Evolutionary conservation across 2,888 invertebrate genomes (phyloP).

Genomic region (Entomobrya multifasciata): DNA sequence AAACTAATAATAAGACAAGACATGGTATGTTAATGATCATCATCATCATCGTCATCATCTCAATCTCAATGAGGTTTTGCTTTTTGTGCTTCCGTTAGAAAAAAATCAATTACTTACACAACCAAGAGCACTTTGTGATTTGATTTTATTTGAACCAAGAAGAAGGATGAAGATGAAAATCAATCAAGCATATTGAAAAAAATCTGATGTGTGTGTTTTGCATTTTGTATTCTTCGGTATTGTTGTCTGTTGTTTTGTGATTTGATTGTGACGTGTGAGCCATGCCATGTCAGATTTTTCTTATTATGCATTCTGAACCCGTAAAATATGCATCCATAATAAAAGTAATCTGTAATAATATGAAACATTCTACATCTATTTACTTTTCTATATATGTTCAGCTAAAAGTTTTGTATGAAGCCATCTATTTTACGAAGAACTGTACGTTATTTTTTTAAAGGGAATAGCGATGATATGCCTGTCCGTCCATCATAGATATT

Average conservation of each 20-base stretch:
- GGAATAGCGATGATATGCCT: too few species aligned
- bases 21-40: not conserved
- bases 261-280: constrained; percentile 62
- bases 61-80: constrained; percentile 61
- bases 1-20: too few species aligned
- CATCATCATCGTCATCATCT: too few species aligned
- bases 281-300: constrained; percentile 59
- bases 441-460: too few species aligned
- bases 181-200: constrained; percentile 78
- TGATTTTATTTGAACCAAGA: not conserved
- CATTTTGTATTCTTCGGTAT: not conserved
- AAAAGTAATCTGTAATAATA: not conserved
- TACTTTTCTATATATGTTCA: constrained; percentile 25
- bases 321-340: not conserved
- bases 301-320: constrained; percentile 40
- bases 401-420: too few species aligned
- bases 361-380: too few species aligned
- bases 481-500: not conserved
- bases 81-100: constrained; percentile 77
- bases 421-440: not conserved
- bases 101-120: constrained; percentile 78
- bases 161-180: constrained; percentile 63
- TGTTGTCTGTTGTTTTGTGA: constrained; percentile 45
- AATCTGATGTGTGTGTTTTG: constrained; percentile 46
- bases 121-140: constrained; percentile 41